These are phyloP conservation scores for Vimba vimba DNA, from an alignment of 2,113 vertebrate species.

Conservation along the genomic window DNA sequence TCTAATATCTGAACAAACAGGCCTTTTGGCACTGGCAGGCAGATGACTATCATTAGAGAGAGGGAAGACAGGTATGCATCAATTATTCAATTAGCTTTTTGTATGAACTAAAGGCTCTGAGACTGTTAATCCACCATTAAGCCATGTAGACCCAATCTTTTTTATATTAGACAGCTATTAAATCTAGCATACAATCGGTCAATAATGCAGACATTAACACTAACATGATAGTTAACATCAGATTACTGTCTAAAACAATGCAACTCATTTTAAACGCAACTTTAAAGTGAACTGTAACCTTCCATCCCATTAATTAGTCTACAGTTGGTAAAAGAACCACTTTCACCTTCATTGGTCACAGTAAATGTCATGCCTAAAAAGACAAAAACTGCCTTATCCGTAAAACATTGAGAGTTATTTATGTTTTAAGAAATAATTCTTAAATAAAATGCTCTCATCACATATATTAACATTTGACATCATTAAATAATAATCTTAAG, in stretches of 20 bases:
- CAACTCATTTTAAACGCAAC: not conserved
- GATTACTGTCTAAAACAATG: not conserved
- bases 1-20: constrained; percentile 38
- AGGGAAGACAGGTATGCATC: constrained; percentile 17
- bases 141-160: not conserved
- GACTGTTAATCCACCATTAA: constrained; percentile 19
- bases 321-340: not conserved
- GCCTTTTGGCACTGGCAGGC: constrained; percentile 38
- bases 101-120: constrained; percentile 43
- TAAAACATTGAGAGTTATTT: not conserved
- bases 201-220: not conserved
- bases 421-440: not conserved
- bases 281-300: not conserved
- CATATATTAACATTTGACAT: no score
- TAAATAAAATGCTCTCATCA: not conserved
- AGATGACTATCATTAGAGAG: constrained; percentile 7
- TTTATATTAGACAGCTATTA: not conserved
- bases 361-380: not conserved
- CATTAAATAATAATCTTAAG: not conserved
- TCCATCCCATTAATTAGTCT: not conserved
- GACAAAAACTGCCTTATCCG: not conserved
- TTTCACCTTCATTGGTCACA: not conserved
- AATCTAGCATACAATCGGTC: not conserved
- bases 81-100: constrained; percentile 58
- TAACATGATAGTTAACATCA: not conserved